phyloP scores from a whole-genome alignment of 2,113 vertebrate species.

The Scalopus aquaticus region DNA sequence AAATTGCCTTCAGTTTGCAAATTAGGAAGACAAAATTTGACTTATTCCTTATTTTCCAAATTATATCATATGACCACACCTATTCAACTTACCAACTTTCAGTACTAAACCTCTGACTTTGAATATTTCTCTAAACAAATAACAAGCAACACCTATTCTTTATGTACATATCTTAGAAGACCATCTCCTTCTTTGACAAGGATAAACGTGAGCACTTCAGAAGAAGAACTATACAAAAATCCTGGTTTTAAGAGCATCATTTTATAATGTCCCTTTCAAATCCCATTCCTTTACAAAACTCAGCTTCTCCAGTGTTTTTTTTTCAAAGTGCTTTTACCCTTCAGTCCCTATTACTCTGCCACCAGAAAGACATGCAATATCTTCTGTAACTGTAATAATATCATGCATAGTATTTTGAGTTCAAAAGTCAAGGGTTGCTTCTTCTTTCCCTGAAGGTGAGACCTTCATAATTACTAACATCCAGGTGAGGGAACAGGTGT shows the following conservation, averaged over 20 bases:
- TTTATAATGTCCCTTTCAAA: not conserved
- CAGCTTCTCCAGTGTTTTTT: not conserved
- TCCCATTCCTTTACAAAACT: not conserved
- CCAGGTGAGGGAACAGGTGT: not conserved
- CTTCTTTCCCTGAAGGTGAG: not conserved
- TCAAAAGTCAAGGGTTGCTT: not conserved
- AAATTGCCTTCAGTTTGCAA: not conserved
- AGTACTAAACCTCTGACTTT: not conserved
- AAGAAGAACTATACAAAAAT: not conserved
- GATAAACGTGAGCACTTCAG: not conserved
- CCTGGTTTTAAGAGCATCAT: not conserved
- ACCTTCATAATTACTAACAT: not conserved
- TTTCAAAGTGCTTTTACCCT: not conserved
- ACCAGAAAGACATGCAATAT: not conserved
- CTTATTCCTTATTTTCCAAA: not conserved
- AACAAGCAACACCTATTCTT: not conserved
- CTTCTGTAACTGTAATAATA: not conserved
- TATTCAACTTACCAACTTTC: not conserved
- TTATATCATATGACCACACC: not conserved
- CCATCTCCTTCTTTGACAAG: not conserved
- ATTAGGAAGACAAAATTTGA: not conserved
- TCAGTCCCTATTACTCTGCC: not conserved
- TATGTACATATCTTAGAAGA: not conserved
- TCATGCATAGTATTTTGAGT: not conserved
- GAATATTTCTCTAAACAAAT: not conserved